Percentiles rank a stretch among this genome's conserved stretches.
These are phyloP conservation scores for Zosterops pallidus DNA, from an alignment of 2,113 vertebrate species.

Conservation along the genomic window DNA sequence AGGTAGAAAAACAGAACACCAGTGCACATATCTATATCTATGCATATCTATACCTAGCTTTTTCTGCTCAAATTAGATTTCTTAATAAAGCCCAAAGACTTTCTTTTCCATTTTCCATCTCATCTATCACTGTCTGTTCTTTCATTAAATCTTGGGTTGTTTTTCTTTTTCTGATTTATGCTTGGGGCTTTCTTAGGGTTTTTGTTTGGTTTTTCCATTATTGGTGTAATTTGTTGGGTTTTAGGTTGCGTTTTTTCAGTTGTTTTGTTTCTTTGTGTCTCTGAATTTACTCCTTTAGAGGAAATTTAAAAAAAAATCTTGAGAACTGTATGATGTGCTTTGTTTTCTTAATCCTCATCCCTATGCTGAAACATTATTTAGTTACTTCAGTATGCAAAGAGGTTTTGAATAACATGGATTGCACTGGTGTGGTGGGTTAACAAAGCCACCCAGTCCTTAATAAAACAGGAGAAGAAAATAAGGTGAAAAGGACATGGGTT, in stretches of 20 bases:
- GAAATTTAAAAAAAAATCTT: background rate
- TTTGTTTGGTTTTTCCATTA: background rate
- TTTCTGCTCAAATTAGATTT: background rate
- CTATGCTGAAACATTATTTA: background rate
- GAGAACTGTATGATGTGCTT: background rate
- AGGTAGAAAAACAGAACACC: background rate
- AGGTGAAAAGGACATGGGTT: background rate
- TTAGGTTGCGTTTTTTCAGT: background rate
- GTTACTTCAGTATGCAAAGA: background rate
- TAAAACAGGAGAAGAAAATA: background rate
- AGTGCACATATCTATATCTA: background rate
- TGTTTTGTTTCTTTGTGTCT: background rate
- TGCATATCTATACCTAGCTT: background rate
- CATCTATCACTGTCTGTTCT: background rate
- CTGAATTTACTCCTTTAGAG: background rate
- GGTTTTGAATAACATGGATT: background rate
- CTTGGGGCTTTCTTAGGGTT: background rate
- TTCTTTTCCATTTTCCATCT: background rate
- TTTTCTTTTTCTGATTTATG: background rate
- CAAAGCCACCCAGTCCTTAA: accelerated
- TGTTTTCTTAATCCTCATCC: background rate
- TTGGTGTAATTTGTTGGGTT: background rate
- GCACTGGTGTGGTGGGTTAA: background rate
- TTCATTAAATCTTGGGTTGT: background rate
- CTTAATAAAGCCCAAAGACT: background rate